Base-by-base conservation (phyloP, 2,797 vertebrate genomes). In the Micromesistius poutassou region DNA sequence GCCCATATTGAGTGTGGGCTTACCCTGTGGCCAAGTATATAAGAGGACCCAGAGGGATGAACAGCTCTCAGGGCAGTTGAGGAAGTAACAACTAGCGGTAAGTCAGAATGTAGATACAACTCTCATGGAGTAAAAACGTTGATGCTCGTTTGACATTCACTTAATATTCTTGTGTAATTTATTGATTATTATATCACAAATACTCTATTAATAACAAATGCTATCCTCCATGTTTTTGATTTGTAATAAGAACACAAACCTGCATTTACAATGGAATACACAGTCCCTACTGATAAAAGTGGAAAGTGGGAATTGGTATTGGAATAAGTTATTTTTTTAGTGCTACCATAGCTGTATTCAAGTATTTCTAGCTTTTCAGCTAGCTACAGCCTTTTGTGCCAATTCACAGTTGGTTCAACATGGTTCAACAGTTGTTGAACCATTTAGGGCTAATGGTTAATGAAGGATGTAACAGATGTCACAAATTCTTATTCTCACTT, bases 1-100 rank as follows among this genome's bases (percentile, higher is more conserved):
- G 70, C 12, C 70, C 70, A 71, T 71, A 71, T 71, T 71, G 1
- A 71, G 70, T 71, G 28, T 71, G 70, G 31, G 70, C 70, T 33
- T 31, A 19, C 70, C 14, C 70, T 71, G 70, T 30, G 30, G 70
- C 13, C 70, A 7, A 30, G 28, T 71, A 71, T 71, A 71, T 71
- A 71, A 71, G 70, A 71, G 30, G 13, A 12, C 70, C 16, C 30
- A 33, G 5, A 71, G 70, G 13, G 12, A 71, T 71, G 70, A 14
- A 71, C 28, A 71, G 70, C 28, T 33, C 31, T 13, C 28, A 71
- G 70, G 70, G 70, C 12, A 71, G 28, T 71, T 31, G 13, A 19
- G 30, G 10, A 71, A 33, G 30, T 30, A 30, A 30, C 68, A 71
- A 71, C 70, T 71, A 30, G 70, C 19, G 70, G 70, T 71, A 33